Conservation (phyloP, 1,140 invertebrate species). For the Bombus affinis region DNA sequence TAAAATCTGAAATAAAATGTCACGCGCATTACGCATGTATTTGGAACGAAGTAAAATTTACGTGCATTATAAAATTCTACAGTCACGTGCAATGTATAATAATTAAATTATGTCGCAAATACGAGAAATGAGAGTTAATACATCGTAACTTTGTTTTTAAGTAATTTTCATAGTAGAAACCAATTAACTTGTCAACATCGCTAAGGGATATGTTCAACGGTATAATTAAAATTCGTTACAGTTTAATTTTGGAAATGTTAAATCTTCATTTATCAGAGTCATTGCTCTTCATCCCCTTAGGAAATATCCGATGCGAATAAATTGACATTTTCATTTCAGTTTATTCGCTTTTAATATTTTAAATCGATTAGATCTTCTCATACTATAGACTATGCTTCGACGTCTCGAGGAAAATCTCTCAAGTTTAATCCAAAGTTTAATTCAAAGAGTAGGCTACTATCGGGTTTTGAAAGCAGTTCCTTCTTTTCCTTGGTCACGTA, state of each 20-base stretch:
- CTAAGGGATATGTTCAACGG: too few relatives aligned
- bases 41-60: not conserved
- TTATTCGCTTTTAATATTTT: not conserved
- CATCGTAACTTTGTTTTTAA: too few relatives aligned
- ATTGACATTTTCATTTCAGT: not conserved
- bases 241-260: not conserved
- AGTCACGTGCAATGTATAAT: too few relatives aligned
- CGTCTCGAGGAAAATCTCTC: not conserved
- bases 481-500: constrained; percentile 3
- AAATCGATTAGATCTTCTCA: not conserved
- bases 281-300: too few relatives aligned
- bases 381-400: too few relatives aligned
- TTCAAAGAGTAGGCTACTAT: not conserved
- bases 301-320: not conserved
- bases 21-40: too few relatives aligned
- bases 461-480: not conserved
- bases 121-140: too few relatives aligned
- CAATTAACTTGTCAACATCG: not conserved
- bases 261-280: not conserved
- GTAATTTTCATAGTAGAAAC: not conserved
- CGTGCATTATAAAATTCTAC: not conserved
- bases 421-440: not conserved
- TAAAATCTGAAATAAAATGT: not conserved
- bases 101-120: constrained; percentile 1
- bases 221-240: too few relatives aligned